Evolutionary conservation across 2,888 invertebrate species (phyloP), one percentile per base, ranked within the genome.

Genomic region (Dione vanillae): DNA sequence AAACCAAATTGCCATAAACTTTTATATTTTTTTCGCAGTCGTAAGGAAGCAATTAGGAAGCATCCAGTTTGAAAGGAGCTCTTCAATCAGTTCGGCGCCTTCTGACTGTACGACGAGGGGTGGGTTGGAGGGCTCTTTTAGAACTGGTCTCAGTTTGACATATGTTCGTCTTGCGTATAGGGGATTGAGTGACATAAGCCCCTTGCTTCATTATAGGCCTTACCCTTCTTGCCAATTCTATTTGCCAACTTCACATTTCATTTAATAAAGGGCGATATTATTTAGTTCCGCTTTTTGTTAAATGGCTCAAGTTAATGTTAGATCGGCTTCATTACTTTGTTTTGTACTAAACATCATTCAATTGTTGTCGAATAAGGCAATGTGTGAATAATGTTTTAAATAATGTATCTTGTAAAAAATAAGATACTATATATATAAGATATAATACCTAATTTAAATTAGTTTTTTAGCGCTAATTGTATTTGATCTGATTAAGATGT

Each of bases 161-260:
- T 92, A 91, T 90, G 91, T 88, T 90, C 82, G 79, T 83, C 82
- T 80, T 84, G 82, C 83, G 87, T 85, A 83, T 82, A 77, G 84
- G 90, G 89, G 88, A 86, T 87, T 83, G 90, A 89, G 88, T 89
- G 89, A 85, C 85, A 84, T 90, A 91, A 91, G 88, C 91, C 91
- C 89, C 87, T 86, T 85, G 85, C 85, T 85, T 89, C 87, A 91
- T 91, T 91, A 91, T 88, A 88, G 86, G 85, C 82, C 85, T 85
- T 70, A 72, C 83, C 82, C 79, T 77, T 75, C 82, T 83, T 83
- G 83, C 83, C 82, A 78, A 84, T 85, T 80, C 81, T 90, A 87
- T 90, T 91, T 90, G 88, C 84, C 74, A 83, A 88, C 87, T 83
- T 83, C 84, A 83, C 83, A 81, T 82, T 83, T 85, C 82, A 82